Evolutionary conservation across 2,797 vertebrate species (phyloP).

Genomic region (Sebastes itinus): DNA sequence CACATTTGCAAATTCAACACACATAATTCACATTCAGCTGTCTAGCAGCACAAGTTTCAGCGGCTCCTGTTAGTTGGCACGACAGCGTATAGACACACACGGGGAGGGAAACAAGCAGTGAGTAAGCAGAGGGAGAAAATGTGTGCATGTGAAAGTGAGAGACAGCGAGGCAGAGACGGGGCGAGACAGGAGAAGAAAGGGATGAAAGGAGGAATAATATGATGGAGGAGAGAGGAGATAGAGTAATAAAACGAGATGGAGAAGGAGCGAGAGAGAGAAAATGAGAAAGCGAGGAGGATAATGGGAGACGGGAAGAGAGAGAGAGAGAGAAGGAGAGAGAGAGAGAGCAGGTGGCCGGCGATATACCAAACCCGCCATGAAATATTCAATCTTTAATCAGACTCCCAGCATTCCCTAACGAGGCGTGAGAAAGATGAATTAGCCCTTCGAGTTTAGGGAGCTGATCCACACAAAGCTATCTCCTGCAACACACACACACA

Average conservation of each 20-base stretch:
- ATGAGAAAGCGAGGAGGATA: constrained; percentile 34
- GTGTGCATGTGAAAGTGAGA: constrained; percentile 18
- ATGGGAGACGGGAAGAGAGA: constrained; percentile 12
- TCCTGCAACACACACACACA: constrained; percentile 25
- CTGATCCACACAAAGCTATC: constrained; percentile 56
- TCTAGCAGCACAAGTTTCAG: constrained; percentile 9
- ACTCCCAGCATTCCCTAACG: constrained; percentile 78
- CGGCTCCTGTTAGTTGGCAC: constrained; percentile 15
- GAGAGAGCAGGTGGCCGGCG: constrained; percentile 68
- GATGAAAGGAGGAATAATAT: constrained; percentile 31
- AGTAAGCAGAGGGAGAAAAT: constrained; percentile 17
- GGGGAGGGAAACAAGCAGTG: constrained; percentile 3
- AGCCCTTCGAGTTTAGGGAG: constrained; percentile 71
- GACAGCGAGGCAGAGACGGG: constrained; percentile 11
- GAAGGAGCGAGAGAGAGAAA: constrained; percentile 25
- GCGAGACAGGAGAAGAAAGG: constrained; percentile 21
- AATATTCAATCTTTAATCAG: constrained; percentile 84
- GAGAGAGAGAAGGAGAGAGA: constrained; percentile 6
- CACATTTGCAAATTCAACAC: background rate
- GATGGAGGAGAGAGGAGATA: constrained; percentile 36
- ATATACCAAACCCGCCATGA: constrained; percentile 66
- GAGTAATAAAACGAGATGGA: constrained; percentile 42
- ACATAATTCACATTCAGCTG: background rate
- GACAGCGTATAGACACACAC: background rate
- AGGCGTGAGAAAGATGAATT: constrained; percentile 84